Percentiles rank a stretch among this genome's conserved stretches.
phyloP scores from a whole-genome alignment of 2,797 vertebrate species.

The Crocidura indochinensis region DNA sequence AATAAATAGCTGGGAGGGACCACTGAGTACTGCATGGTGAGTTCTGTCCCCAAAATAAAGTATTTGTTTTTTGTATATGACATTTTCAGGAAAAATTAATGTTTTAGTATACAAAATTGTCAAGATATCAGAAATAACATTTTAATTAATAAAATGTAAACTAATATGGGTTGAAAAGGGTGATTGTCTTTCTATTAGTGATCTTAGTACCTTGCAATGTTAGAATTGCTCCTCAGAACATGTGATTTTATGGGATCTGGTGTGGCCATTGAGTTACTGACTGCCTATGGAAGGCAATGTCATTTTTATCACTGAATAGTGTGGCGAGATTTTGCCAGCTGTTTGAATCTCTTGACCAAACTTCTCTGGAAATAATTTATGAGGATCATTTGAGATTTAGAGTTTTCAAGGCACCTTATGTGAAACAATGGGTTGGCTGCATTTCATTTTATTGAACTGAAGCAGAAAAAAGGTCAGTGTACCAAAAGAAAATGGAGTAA shows the following conservation, averaged over 20 bases:
- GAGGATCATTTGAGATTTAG: neutral
- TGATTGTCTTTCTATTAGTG: neutral
- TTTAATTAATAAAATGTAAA: constrained; percentile 1
- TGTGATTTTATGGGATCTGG: no score
- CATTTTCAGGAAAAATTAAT: neutral
- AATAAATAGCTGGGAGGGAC: no score
- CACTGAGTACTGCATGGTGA: no score
- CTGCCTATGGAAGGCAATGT: neutral
- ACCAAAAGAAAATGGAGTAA: neutral
- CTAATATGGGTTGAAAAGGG: neutral
- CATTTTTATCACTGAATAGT: no score
- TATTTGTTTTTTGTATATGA: neutral
- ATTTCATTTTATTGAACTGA: neutral
- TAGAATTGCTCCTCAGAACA: neutral
- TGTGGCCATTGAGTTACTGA: neutral
- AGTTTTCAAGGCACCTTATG: neutral
- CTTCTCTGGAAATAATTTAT: neutral
- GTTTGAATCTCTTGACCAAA: neutral
- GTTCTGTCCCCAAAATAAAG: no score
- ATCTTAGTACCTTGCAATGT: neutral
- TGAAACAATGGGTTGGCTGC: neutral
- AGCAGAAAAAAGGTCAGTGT: neutral
- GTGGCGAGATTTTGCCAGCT: neutral
- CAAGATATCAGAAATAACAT: neutral
- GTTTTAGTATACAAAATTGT: neutral